Conservation (phyloP, 2,888 invertebrate genomes). For the Julus scandinavius region DNA sequence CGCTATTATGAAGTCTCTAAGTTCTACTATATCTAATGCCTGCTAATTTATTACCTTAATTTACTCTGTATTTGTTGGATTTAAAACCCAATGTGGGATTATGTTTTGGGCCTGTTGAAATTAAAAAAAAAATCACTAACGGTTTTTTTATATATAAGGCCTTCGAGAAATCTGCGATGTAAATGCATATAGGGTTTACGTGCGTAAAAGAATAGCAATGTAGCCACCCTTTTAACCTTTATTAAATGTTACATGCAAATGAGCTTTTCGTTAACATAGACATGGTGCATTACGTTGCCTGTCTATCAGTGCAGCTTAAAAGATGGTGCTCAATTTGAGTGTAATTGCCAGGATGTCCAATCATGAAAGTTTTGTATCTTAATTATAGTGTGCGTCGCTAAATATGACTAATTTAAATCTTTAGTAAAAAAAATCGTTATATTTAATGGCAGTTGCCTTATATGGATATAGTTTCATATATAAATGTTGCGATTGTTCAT, state of each 20-base stretch:
- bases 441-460: no score
- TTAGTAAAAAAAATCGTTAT: no score
- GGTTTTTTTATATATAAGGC: neutral
- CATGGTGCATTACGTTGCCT: neutral
- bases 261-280: conserved; percentile 23
- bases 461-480: no score
- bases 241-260: conserved; percentile 49
- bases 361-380: neutral
- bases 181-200: neutral
- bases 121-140: conserved; percentile 42
- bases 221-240: conserved; percentile 42
- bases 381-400: no score
- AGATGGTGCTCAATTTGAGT: neutral
- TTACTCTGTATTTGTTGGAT: conserved; percentile 35
- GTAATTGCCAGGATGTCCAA: neutral
- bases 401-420: no score
- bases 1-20: conserved; percentile 35
- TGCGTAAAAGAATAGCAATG: neutral
- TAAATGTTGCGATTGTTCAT: no score
- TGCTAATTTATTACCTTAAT: conserved; percentile 43
- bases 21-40: conserved; percentile 31
- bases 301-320: neutral
- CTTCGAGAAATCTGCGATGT: neutral
- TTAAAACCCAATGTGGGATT: conserved; percentile 36
- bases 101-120: conserved; percentile 12